Evolutionary conservation across 2,113 vertebrate species (phyloP), one percentile per base, ranked within the genome.

Genomic region (Proteles cristata): DNA sequence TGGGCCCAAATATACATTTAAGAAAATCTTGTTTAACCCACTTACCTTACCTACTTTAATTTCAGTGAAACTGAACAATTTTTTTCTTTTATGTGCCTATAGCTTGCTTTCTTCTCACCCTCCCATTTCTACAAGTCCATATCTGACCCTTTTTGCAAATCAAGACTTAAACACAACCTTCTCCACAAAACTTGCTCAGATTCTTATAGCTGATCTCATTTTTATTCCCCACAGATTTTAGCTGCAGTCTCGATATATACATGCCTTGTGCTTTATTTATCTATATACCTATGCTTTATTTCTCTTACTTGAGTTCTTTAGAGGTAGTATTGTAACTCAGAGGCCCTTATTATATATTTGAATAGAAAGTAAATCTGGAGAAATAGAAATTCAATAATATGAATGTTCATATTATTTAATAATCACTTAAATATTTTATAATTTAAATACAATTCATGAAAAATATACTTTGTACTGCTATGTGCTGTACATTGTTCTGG

Each of bases 361-460:
- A 89, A 48, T 31, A 68, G 53, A 79, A 50, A 74, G 26, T 85
- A 80, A 23, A 45, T 84, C 53, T 93, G 45, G 28, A 61, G 55
- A 39, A 65, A n/a, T 71, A 58, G 31, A 93, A 28, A 48, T 15
- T 96, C 45, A 74, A 0, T 79, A 77, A 50, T 87, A 77, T 5
- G 28, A 89, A 80, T 50, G 23, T 76, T 74, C 69, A 35, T 35
- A 65, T 55, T 68, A 48, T 58, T 71, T 92, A 83, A n/a, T 80
- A 63, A 58, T 90, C 81, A 19, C 9, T 50, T 58, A 87, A 31
- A 2, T 83, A n/a, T 86, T 97, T 96, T 84, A 71, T n/a, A 69
- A 84, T 94, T n/a, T 93, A 28, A 76, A 71, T 77, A 76, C 39
- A 35, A 0, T 79, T 95, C 5, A 19, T 88, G 45, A 39, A 31